Evolutionary conservation across 2,113 vertebrate species (phyloP).

Genomic region (Fulmarus glacialis): DNA sequence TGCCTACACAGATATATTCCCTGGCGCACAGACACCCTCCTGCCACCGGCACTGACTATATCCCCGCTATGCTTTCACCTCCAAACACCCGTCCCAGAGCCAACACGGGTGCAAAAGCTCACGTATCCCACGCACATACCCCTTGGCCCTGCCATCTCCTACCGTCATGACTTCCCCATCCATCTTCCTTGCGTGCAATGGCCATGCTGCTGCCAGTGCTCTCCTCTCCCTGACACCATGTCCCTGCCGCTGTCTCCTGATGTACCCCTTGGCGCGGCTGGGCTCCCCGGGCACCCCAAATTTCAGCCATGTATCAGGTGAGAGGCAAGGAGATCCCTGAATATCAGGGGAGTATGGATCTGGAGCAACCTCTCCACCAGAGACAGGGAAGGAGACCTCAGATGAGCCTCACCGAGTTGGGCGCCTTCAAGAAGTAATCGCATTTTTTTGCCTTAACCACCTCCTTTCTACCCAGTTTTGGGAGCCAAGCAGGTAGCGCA

Average conservation of each 20-base stretch:
- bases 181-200: not conserved
- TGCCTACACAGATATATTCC: constrained; percentile 20
- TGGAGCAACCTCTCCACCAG: not conserved
- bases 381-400: not conserved
- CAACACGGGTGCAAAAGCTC: not conserved
- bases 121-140: fast-evolving
- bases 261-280: fast-evolving
- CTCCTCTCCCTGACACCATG: fast-evolving
- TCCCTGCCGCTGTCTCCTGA: not conserved
- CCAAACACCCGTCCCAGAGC: not conserved
- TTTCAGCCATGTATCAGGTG: fast-evolving
- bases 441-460: fast-evolving
- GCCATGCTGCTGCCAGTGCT: not conserved
- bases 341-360: fast-evolving
- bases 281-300: not conserved
- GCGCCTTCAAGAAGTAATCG: not conserved
- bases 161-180: not conserved
- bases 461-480: not conserved
- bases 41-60: not conserved
- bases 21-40: not conserved
- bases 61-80: not conserved
- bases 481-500: not conserved
- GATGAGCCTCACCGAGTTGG: not conserved
- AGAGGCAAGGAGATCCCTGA: not conserved
- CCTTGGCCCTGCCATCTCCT: not conserved